These are phyloP conservation scores for Thereva nobilitata DNA, from an alignment of 2,888 invertebrate genomes.

Conservation along the genomic window DNA sequence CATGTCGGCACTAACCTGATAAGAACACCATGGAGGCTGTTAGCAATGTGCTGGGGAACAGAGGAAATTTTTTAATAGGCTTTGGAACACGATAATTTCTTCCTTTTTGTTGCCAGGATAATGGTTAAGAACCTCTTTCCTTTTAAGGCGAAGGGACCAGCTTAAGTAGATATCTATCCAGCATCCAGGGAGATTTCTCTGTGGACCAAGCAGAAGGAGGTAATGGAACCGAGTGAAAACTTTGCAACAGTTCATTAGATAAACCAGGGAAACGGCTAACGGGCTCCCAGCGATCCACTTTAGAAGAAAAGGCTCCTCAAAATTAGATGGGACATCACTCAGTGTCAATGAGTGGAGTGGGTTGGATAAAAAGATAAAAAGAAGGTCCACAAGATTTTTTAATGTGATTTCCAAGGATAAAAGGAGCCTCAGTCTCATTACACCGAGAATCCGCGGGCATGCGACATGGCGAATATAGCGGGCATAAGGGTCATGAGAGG, in stretches of 20 bases:
- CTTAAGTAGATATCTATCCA: not conserved
- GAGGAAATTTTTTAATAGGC: conserved; percentile 37
- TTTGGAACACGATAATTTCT: conserved; percentile 39
- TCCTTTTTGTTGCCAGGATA: conserved; percentile 25
- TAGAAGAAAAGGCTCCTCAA: conserved; percentile 21
- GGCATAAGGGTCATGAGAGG: conserved; percentile 10
- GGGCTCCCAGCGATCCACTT: conserved; percentile 26
- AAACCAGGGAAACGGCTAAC: conserved; percentile 20
- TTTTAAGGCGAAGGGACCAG: not conserved
- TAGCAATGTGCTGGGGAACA: conserved; percentile 31
- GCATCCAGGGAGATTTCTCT: no score
- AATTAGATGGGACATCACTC: conserved; percentile 39
- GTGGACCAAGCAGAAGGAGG: conserved; percentile 22
- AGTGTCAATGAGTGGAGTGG: conserved; percentile 7
- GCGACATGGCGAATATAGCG: not conserved
- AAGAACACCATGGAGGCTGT: conserved; percentile 30
- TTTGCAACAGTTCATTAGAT: conserved; percentile 36
- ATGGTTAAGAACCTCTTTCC: not conserved
- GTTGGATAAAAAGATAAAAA: conserved; percentile 22
- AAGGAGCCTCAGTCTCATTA: conserved; percentile 32
- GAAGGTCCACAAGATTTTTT: conserved; percentile 34
- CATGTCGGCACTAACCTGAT: conserved; percentile 42
- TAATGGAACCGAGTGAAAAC: conserved; percentile 36
- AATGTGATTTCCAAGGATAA: conserved; percentile 39
- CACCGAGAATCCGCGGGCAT: conserved; percentile 4